Evolutionary conservation across 2,797 vertebrate species (phyloP).

Genomic region (Antennarius maculatus): DNA sequence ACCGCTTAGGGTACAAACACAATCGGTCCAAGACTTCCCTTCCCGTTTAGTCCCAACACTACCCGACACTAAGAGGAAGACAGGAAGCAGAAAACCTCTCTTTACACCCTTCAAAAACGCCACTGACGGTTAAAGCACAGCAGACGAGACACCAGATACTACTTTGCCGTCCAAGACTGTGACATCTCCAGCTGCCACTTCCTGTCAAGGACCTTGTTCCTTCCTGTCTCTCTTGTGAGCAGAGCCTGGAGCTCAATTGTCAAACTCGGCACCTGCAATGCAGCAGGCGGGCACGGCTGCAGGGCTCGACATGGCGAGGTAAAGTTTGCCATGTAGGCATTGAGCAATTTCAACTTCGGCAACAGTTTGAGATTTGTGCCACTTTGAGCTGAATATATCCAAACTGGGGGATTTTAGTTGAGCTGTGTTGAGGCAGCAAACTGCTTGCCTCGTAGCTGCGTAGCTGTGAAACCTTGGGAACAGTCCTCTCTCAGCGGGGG

Average conservation of each 20-base stretch:
- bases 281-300: constrained; percentile 69
- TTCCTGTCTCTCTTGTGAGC: constrained; percentile 40
- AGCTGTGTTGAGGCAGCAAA: constrained; percentile 48
- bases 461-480: constrained; percentile 47
- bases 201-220: constrained; percentile 56
- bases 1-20: constrained; percentile 70
- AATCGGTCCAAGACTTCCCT: constrained; percentile 64
- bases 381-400: constrained; percentile 35
- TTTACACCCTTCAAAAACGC: constrained; percentile 1
- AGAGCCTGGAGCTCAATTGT: constrained; percentile 66
- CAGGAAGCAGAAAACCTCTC: constrained; percentile 15
- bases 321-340: constrained; percentile 36
- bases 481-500: constrained; percentile 59
- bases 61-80: constrained; percentile 49
- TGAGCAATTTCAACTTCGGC: constrained; percentile 35
- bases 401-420: constrained; percentile 34
- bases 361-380: constrained; percentile 32
- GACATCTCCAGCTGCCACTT: constrained; percentile 61
- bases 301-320: constrained; percentile 53
- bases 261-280: constrained; percentile 79
- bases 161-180: constrained; percentile 39
- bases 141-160: constrained; percentile 31
- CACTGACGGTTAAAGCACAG: background rate
- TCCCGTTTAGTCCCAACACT: constrained; percentile 51
- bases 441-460: constrained; percentile 38